Conservation (phyloP, 2,113 vertebrate species). For the Salvelinus alpinus region DNA sequence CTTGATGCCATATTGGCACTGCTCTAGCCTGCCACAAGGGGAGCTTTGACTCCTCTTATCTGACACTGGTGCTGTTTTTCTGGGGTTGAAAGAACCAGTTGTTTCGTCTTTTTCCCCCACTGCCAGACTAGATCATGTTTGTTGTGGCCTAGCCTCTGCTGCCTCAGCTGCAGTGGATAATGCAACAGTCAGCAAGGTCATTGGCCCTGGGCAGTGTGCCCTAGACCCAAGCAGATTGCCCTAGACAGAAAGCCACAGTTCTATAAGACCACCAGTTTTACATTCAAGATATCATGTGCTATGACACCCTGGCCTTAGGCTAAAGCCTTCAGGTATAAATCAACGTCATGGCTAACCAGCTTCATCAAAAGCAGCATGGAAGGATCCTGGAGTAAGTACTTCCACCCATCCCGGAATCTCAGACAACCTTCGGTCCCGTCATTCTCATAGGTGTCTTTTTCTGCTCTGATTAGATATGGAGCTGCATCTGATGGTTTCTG, state of each 20-base stretch:
- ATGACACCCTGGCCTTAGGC: not conserved
- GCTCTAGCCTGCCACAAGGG: not conserved
- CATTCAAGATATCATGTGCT: not conserved
- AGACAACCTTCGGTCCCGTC: not conserved
- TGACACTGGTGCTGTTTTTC: not conserved
- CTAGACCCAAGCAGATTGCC: no score
- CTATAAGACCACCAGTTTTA: not conserved
- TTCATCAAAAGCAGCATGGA: not conserved
- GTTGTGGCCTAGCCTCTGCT: conserved; percentile 8
- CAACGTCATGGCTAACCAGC: not conserved
- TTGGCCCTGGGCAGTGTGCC: no score
- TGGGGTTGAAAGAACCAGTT: conserved; percentile 1
- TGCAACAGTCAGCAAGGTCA: conserved; percentile 11
- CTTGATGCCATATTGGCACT: not conserved
- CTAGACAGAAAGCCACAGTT: no score
- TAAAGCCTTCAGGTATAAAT: not conserved
- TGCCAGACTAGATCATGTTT: conserved; percentile 9
- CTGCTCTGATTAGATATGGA: no score
- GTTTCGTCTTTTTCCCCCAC: not conserved
- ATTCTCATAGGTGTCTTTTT: not conserved
- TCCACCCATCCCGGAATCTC: not conserved
- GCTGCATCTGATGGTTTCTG: no score
- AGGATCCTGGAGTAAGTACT: not conserved
- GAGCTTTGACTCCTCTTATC: not conserved
- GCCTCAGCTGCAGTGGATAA: not conserved